Percentiles rank a stretch among this genome's conserved stretches.
phyloP scores from a whole-genome alignment of 2,888 invertebrate species.

The Sinotaia quadrata region DNA sequence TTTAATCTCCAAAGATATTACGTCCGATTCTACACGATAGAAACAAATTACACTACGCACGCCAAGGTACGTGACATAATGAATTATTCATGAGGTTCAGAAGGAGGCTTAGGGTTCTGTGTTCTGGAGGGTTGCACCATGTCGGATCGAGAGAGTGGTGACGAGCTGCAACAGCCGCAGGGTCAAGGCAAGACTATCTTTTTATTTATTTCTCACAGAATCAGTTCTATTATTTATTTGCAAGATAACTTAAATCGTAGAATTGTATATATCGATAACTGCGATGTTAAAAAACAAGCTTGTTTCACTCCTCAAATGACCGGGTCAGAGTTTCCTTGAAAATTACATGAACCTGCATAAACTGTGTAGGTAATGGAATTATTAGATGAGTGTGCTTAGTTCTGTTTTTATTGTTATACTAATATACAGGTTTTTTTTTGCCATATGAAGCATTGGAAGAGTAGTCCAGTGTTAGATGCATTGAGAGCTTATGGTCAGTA shows the following conservation, averaged over 20 bases:
- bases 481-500: constrained; percentile 34
- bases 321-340: constrained; percentile 38
- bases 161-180: constrained; percentile 71
- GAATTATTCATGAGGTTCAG: constrained; percentile 68
- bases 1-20: constrained; percentile 1
- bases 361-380: constrained; percentile 8
- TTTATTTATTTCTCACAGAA: constrained; percentile 17
- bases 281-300: constrained; percentile 20
- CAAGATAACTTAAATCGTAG: neutral
- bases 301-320: constrained; percentile 29
- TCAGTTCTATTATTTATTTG: too few species aligned
- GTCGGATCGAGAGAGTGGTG: constrained; percentile 73
- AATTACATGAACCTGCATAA: constrained; percentile 25
- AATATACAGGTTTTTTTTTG: neutral
- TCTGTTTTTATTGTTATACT: neutral
- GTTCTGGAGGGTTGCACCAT: constrained; percentile 70
- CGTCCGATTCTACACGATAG: neutral
- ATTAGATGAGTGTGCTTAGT: neutral
- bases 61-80: constrained; percentile 45
- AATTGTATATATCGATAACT: neutral
- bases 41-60: constrained; percentile 19
- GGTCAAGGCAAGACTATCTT: constrained; percentile 58
- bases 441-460: neutral
- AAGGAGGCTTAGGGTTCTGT: constrained; percentile 68
- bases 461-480: neutral